phyloP scores from a whole-genome alignment of 2,888 invertebrate genomes.

The Helobdella robusta region DNA sequence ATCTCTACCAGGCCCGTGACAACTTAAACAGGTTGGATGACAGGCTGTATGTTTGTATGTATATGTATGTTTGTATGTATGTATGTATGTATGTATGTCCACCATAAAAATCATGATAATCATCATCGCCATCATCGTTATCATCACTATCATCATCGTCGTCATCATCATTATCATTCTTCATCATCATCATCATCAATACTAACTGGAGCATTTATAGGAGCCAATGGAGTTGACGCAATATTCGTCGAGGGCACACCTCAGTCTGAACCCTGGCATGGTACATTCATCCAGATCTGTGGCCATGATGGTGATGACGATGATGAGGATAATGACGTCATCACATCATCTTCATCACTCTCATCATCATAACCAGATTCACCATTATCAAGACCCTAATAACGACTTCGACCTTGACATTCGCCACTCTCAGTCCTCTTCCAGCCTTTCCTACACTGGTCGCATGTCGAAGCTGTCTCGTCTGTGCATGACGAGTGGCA shows the following conservation, averaged over 20 bases:
- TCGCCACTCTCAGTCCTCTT: slow-evolving; percentile 56
- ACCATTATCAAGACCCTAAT: slow-evolving; percentile 17
- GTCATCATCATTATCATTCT: neutral
- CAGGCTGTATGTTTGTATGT: slow-evolving; percentile 52
- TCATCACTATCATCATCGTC: slow-evolving; percentile 14
- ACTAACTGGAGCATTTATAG: slow-evolving; percentile 32
- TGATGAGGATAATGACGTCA: too few relatives aligned
- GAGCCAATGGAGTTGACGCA: slow-evolving; percentile 34
- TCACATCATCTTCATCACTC: slow-evolving; percentile 56
- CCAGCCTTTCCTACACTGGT: slow-evolving; percentile 65
- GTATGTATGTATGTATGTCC: too few relatives aligned
- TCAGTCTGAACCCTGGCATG: neutral
- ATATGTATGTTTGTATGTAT: neutral
- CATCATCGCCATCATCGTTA: slow-evolving; percentile 9
- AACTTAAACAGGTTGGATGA: slow-evolving; percentile 63
- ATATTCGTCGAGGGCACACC: slow-evolving; percentile 31
- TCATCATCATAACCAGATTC: slow-evolving; percentile 52
- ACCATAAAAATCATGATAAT: slow-evolving; percentile 11
- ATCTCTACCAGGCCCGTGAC: slow-evolving; percentile 62
- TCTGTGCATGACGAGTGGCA: slow-evolving; percentile 24
- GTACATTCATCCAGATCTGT: slow-evolving; percentile 33
- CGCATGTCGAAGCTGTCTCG: slow-evolving; percentile 52
- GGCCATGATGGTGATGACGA: too few relatives aligned
- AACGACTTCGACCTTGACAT: slow-evolving; percentile 53
- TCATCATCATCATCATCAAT: neutral